Conservation (phyloP, 2,888 invertebrate genomes). For the Stictocephala bisonia region DNA sequence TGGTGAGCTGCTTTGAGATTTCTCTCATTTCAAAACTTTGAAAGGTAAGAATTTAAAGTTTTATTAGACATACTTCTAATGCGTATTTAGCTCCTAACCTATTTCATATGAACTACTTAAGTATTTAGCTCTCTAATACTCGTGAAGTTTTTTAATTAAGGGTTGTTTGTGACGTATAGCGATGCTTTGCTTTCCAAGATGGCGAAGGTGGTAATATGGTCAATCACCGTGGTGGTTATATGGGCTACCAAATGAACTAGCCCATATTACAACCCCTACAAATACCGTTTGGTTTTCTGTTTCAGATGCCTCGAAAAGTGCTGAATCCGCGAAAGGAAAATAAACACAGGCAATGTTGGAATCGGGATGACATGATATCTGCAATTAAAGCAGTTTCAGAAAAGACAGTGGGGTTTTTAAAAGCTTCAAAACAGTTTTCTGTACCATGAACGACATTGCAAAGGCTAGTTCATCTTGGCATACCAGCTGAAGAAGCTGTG, state of each 20-base stretch:
- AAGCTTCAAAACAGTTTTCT: conserved; percentile 4
- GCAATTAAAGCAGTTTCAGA: conserved; percentile 14
- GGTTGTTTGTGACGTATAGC: no score
- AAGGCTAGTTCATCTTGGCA: background rate
- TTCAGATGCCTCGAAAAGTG: conserved; percentile 17
- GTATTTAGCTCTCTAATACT: no score
- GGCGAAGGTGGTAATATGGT: conserved; percentile 25
- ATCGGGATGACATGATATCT: background rate
- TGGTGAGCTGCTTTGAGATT: background rate
- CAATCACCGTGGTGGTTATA: conserved; percentile 18
- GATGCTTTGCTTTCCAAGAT: background rate
- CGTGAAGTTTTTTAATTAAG: no score
- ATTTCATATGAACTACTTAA: no score
- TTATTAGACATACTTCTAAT: background rate
- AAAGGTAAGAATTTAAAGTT: conserved; percentile 1
- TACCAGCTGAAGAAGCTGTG: conserved; percentile 1
- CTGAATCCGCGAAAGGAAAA: background rate
- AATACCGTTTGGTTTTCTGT: background rate
- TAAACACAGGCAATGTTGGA: background rate
- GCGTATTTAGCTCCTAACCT: no score
- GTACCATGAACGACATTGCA: conserved; percentile 27
- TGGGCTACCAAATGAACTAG: background rate
- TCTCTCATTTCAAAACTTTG: conserved; percentile 10
- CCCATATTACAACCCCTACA: conserved; percentile 25
- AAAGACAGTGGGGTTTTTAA: conserved; percentile 16